A percentile compares a stretch with the other conserved stretches of the same genome.
Evolutionary conservation across 2,888 invertebrate genomes (phyloP).

Genomic region (Cotesia congregata): DNA sequence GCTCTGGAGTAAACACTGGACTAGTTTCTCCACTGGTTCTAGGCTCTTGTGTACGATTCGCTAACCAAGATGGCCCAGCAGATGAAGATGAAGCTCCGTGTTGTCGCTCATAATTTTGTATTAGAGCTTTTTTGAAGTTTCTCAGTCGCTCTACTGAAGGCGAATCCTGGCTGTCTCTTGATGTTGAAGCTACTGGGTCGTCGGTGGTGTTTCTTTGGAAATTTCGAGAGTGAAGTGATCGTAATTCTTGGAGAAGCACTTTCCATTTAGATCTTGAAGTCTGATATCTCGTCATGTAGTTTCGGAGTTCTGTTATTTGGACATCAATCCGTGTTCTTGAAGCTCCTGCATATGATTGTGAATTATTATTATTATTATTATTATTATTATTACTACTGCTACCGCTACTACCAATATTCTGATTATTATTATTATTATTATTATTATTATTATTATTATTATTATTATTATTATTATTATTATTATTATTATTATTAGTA

Average conservation of each 20-base stretch:
- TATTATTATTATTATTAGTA: neutral
- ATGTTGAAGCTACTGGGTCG: slow-evolving; percentile 24
- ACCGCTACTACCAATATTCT: neutral
- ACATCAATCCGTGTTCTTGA: neutral
- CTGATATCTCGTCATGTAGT: neutral
- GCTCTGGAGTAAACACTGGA: slow-evolving; percentile 2
- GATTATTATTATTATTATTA: no score
- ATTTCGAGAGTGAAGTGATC: slow-evolving; percentile 11
- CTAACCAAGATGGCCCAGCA: slow-evolving; percentile 32
- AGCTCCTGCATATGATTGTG: neutral
- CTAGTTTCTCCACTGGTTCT: slow-evolving; percentile 7
- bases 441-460: no score
- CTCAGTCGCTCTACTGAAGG: neutral
- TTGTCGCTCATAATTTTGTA: slow-evolving; percentile 57
- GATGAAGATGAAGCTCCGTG: slow-evolving; percentile 47
- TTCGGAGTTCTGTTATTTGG: neutral
- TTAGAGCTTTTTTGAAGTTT: slow-evolving; percentile 50
- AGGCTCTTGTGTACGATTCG: slow-evolving; percentile 2
- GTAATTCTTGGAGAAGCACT: neutral
- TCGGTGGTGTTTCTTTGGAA: slow-evolving; percentile 6
- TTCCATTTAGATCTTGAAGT: neutral
- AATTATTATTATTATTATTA: neutral
- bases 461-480: no score
- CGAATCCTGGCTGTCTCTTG: slow-evolving; percentile 12
- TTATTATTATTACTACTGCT: neutral